Percentiles rank a stretch among this genome's conserved stretches.
Evolutionary conservation across 2,113 vertebrate genomes (phyloP).

Genomic region (Tetraodon nigroviridis): DNA sequence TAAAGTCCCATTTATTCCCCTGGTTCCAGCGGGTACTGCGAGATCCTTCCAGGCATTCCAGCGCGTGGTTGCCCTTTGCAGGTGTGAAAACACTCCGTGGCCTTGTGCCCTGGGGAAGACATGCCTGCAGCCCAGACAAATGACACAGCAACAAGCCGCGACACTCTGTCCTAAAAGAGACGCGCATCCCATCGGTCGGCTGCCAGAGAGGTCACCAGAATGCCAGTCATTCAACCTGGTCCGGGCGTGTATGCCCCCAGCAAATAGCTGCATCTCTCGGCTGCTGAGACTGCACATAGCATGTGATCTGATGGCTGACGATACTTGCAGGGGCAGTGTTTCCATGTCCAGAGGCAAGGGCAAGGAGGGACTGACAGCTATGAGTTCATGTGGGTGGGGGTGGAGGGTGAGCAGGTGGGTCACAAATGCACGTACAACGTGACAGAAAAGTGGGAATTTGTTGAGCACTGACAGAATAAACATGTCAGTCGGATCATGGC

Average conservation of each 20-base stretch:
- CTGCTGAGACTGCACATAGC: slow-evolving; percentile 75
- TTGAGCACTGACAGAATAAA: neutral
- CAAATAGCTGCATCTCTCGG: slow-evolving; percentile 64
- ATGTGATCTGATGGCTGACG: slow-evolving; percentile 67
- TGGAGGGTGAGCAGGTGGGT: slow-evolving; percentile 11
- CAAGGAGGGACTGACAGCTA: slow-evolving; percentile 52
- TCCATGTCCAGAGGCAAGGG: slow-evolving; percentile 56
- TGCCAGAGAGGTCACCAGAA: slow-evolving; percentile 66
- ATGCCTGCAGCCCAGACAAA: slow-evolving; percentile 34
- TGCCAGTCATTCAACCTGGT: slow-evolving; percentile 63
- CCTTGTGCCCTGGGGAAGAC: slow-evolving; percentile 47
- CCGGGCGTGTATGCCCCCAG: slow-evolving; percentile 61
- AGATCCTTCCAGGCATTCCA: slow-evolving; percentile 28
- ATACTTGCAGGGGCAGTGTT: slow-evolving; percentile 50
- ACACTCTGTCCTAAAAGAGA: slow-evolving; percentile 63
- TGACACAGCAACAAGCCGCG: slow-evolving; percentile 56
- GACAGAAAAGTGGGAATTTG: slow-evolving; percentile 4
- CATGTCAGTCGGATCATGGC: too few relatives aligned
- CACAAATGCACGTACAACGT: slow-evolving; percentile 16
- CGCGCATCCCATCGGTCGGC: slow-evolving; percentile 28
- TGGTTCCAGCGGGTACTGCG: slow-evolving; percentile 1
- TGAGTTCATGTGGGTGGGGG: neutral
- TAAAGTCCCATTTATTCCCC: slow-evolving; percentile 1
- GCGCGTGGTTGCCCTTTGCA: slow-evolving; percentile 36
- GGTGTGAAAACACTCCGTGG: slow-evolving; percentile 40